These are phyloP conservation scores for Smutsia gigantea DNA, from an alignment of 2,797 vertebrate species.

Conservation along the genomic window DNA sequence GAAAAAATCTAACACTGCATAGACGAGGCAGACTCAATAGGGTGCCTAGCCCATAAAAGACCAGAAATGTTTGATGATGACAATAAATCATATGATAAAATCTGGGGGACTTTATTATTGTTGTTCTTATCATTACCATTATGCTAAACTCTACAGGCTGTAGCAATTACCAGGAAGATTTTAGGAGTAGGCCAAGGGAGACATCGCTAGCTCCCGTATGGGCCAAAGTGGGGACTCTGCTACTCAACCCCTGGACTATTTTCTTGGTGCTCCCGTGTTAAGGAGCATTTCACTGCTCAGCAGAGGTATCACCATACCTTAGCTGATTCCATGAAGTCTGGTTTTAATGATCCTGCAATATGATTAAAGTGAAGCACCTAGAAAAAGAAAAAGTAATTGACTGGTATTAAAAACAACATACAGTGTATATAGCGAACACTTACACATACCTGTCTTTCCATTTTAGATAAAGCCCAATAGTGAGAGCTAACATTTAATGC, in stretches of 20 bases:
- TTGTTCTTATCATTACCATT: neutral
- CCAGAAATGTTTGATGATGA: neutral
- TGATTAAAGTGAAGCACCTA: conserved; percentile 84
- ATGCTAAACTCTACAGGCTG: neutral
- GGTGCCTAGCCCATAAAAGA: neutral
- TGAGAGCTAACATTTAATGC: neutral
- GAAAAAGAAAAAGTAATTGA: neutral
- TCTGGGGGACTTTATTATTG: no score
- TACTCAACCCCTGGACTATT: neutral
- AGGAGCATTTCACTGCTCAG: neutral
- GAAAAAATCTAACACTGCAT: neutral
- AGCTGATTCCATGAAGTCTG: neutral
- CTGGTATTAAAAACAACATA: neutral
- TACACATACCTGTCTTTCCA: neutral
- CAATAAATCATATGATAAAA: neutral
- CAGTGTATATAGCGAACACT: neutral
- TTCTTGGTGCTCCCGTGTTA: neutral
- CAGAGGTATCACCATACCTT: conserved; percentile 57
- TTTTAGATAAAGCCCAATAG: neutral
- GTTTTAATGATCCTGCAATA: neutral
- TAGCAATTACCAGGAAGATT: neutral
- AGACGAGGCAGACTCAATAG: neutral
- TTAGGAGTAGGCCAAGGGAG: neutral
- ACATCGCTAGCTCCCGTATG: neutral
- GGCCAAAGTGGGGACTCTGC: neutral